Percentiles rank a stretch among this genome's conserved stretches.
Conservation (phyloP, 2,888 invertebrate genomes). For the Netelia melanura region DNA sequence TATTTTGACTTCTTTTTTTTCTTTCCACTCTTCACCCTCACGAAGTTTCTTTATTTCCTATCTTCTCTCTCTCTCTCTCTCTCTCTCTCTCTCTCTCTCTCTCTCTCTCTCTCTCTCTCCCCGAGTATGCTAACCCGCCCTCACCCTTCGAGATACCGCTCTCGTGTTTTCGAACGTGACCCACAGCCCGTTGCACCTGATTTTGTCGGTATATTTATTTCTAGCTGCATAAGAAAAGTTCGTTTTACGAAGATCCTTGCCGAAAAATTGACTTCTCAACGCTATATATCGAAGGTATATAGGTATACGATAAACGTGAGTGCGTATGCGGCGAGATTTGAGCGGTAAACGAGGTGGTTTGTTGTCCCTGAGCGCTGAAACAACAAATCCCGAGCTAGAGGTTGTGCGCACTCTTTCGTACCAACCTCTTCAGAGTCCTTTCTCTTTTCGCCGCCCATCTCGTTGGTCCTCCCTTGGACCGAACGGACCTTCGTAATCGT, state of each 20-base stretch:
- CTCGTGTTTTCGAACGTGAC: conserved; percentile 79
- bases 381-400: conserved; percentile 75
- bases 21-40: not conserved
- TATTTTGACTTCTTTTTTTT: conserved; percentile 16
- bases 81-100: conserved; percentile 39
- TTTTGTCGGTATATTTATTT: conserved; percentile 69
- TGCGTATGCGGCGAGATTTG: conserved; percentile 28
- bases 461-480: conserved; percentile 59
- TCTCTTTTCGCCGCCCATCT: conserved; percentile 48
- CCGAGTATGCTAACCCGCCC: not conserved
- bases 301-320: not conserved
- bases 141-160: conserved; percentile 24
- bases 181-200: conserved; percentile 75
- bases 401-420: conserved; percentile 40
- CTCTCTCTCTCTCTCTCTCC: conserved; percentile 27
- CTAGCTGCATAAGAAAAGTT: conserved; percentile 29
- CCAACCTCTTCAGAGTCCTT: conserved; percentile 38
- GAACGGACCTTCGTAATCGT: conserved; percentile 66
- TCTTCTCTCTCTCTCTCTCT: conserved; percentile 23
- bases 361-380: conserved; percentile 77
- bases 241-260: conserved; percentile 43
- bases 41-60: conserved; percentile 26
- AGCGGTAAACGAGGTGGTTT: conserved; percentile 67
- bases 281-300: conserved; percentile 12
- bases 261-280: conserved; percentile 76